A percentile compares a stretch with the other conserved stretches of the same genome.
phyloP scores from a whole-genome alignment of 2,797 vertebrate genomes.

The Benthosema pterotum region DNA sequence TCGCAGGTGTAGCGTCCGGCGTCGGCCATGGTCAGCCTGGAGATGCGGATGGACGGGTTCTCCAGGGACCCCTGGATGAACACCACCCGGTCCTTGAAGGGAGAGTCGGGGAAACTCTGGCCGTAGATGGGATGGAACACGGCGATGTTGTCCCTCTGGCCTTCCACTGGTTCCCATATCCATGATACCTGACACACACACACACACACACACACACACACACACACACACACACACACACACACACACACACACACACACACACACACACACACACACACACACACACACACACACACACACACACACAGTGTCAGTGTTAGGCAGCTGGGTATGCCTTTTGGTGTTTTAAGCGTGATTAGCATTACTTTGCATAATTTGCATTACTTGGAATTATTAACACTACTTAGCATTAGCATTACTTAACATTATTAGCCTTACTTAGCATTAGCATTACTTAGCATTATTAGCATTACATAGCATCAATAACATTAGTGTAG shows the following conservation, averaged over 20 bases:
- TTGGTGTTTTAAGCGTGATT: too few relatives aligned
- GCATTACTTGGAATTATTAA: too few relatives aligned
- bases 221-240: constrained; percentile 1
- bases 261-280: too few relatives aligned
- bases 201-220: background rate
- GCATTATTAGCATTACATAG: too few relatives aligned
- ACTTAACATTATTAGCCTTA: too few relatives aligned
- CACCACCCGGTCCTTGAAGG: constrained; percentile 66
- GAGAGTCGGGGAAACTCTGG: constrained; percentile 72
- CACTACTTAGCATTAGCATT: too few relatives aligned
- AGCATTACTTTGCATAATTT: too few relatives aligned
- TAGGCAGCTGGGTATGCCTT: too few relatives aligned
- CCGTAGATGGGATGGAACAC: constrained; percentile 81
- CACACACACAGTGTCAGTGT: too few relatives aligned
- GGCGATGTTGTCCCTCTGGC: constrained; percentile 74
- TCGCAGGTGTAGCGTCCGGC: constrained; percentile 87
- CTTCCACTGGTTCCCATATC: constrained; percentile 73
- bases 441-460: too few relatives aligned
- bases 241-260: background rate
- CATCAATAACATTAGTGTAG: too few relatives aligned
- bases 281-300: too few relatives aligned
- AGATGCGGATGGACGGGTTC: constrained; percentile 82
- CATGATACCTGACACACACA: constrained; percentile 79
- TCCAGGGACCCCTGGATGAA: constrained; percentile 70
- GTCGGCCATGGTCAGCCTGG: constrained; percentile 74